phyloP scores from a whole-genome alignment of 2,113 vertebrate genomes.

The Archocentrus centrarchus region DNA sequence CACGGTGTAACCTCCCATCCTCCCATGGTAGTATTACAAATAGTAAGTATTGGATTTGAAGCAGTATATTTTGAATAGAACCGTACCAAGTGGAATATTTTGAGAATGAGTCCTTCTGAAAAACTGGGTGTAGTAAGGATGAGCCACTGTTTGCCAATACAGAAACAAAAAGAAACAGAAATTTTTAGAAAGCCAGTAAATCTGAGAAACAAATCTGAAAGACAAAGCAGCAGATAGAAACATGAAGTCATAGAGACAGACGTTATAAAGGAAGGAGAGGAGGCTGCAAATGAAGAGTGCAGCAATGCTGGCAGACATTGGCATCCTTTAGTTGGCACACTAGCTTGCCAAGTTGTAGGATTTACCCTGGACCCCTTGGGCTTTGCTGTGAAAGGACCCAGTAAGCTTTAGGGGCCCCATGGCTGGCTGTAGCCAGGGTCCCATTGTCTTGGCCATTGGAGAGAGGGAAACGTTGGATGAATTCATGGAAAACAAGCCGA shows the following conservation, averaged over 20 bases:
- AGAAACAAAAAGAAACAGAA: constrained; percentile 41
- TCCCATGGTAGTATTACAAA: too few species aligned
- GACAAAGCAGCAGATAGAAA: constrained; percentile 55
- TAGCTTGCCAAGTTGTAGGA: constrained; percentile 85
- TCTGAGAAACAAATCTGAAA: constrained; percentile 19
- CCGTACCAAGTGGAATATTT: background rate
- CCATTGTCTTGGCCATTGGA: constrained; percentile 72
- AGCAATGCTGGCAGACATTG: constrained; percentile 79
- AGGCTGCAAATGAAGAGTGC: constrained; percentile 71
- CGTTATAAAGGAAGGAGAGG: constrained; percentile 57
- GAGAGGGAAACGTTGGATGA: constrained; percentile 69
- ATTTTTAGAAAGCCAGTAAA: constrained; percentile 30
- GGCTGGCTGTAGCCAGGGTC: constrained; percentile 67
- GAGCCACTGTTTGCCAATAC: constrained; percentile 26
- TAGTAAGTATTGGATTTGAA: too few species aligned
- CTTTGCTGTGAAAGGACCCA: constrained; percentile 80
- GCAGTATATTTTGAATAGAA: background rate
- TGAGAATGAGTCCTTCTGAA: background rate
- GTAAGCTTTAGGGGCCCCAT: constrained; percentile 75
- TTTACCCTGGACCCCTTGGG: constrained; percentile 83
- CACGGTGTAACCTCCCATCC: too few species aligned
- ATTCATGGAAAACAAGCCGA: constrained; percentile 68
- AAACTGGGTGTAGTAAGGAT: constrained; percentile 1
- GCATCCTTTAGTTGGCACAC: constrained; percentile 77
- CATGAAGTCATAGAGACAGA: constrained; percentile 52